These are phyloP conservation scores for Xiphophorus birchmanni DNA, from an alignment of 2,797 vertebrate species.

Conservation along the genomic window DNA sequence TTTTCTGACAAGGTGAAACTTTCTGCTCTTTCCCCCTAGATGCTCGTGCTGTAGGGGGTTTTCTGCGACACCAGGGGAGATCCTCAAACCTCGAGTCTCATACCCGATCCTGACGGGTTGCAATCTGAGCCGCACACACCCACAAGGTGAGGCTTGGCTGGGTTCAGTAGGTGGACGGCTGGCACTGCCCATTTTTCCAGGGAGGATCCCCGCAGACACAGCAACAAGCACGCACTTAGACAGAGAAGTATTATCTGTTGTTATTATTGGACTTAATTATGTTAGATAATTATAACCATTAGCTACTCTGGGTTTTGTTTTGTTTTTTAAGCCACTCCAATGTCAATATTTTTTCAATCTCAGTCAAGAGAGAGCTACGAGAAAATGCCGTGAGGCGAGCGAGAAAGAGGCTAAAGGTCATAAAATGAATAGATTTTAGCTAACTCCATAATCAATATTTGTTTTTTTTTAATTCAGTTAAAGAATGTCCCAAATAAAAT, in stretches of 20 bases:
- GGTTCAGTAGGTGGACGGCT: conserved; percentile 12
- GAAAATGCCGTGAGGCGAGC: conserved; percentile 41
- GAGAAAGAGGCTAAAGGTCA: conserved; percentile 3
- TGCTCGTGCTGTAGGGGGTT: conserved; percentile 18
- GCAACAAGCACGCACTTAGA: conserved; percentile 66
- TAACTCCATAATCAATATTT: conserved; percentile 10
- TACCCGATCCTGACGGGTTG: conserved; percentile 45
- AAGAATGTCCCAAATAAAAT: neutral
- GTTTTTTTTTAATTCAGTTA: neutral
- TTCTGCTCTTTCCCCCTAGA: conserved; percentile 33
- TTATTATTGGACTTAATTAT: conserved; percentile 72
- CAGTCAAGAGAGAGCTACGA: conserved; percentile 45
- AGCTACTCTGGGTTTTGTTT: conserved; percentile 34
- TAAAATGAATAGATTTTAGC: neutral
- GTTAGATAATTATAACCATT: conserved; percentile 74
- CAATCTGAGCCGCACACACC: conserved; percentile 46
- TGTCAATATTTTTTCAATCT: conserved; percentile 74
- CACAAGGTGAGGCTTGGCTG: conserved; percentile 52
- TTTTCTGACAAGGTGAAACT: conserved; percentile 32
- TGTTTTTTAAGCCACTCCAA: conserved; percentile 54
- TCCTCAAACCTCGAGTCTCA: conserved; percentile 39
- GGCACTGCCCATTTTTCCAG: conserved; percentile 61
- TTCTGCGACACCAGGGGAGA: conserved; percentile 10
- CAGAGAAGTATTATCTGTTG: conserved; percentile 65
- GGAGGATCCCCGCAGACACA: conserved; percentile 64